A percentile compares a stretch with the other conserved stretches of the same genome.
These are phyloP conservation scores for Digitonthophagus gazella DNA, from an alignment of 2,888 invertebrate genomes.

Conservation along the genomic window DNA sequence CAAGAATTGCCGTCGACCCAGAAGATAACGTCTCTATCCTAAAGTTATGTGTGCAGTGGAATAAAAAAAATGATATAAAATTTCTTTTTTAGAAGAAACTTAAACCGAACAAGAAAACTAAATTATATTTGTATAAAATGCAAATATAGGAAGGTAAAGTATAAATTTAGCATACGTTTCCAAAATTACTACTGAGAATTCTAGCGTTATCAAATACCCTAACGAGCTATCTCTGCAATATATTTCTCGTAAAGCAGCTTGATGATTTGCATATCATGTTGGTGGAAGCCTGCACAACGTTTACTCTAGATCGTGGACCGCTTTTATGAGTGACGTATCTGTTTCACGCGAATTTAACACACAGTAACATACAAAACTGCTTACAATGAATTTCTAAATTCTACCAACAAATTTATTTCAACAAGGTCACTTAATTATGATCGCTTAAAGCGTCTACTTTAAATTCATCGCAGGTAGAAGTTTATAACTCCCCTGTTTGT, in stretches of 20 bases:
- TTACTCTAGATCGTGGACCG: neutral
- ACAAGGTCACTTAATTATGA: neutral
- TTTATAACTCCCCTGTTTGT: conserved; percentile 7
- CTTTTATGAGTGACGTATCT: neutral
- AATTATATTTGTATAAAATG: neutral
- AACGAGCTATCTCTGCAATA: neutral
- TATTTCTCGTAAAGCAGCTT: neutral
- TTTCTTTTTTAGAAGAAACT: too few relatives aligned
- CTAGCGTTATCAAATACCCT: neutral
- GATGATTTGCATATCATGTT: neutral
- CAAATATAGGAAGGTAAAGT: neutral
- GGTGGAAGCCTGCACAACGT: neutral
- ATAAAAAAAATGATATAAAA: too few relatives aligned
- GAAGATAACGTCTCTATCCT: neutral
- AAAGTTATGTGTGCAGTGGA: neutral
- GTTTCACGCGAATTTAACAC: neutral
- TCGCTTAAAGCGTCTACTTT: neutral
- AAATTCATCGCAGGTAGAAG: neutral
- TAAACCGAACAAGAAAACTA: too few relatives aligned
- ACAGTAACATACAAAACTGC: neutral
- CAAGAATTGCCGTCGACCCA: conserved; percentile 5
- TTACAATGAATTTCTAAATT: neutral
- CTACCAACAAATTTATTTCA: neutral
- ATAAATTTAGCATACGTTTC: neutral
- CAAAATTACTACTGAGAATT: neutral